Conservation (phyloP, 2,113 vertebrate genomes). For the Ascaphus truei region DNA sequence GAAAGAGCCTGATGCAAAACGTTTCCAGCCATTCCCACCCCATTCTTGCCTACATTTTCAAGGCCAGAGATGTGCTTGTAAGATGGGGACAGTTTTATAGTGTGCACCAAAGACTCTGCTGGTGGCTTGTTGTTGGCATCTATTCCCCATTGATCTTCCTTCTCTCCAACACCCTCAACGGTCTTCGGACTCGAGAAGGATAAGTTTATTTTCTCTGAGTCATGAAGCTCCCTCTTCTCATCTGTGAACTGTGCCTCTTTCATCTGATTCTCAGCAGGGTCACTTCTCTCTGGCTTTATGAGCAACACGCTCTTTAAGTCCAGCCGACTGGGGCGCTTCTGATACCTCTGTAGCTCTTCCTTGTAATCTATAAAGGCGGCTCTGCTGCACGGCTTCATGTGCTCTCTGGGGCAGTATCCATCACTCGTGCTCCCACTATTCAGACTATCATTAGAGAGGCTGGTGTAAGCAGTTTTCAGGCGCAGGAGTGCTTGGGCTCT, state of each 20-base stretch:
- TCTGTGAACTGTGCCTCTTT: conserved; percentile 26
- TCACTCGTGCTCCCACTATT: conserved; percentile 90
- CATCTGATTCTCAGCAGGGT: neutral
- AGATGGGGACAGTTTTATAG: conserved; percentile 88
- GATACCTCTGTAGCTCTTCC: conserved; percentile 47
- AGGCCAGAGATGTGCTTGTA: conserved; percentile 85
- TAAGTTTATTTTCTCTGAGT: conserved; percentile 48
- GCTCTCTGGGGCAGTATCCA: conserved; percentile 82
- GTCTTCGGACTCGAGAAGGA: conserved; percentile 45
- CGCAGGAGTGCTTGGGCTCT: conserved; percentile 76
- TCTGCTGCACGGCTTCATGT: conserved; percentile 64
- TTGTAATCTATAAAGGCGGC: conserved; percentile 55
- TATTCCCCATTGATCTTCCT: conserved; percentile 42
- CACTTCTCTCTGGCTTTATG: conserved; percentile 44
- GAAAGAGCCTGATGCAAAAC: conserved; percentile 3
- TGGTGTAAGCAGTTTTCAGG: conserved; percentile 78
- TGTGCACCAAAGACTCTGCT: conserved; percentile 70
- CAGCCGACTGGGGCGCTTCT: conserved; percentile 80
- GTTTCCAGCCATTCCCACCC: rapidly evolving
- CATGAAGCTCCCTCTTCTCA: conserved; percentile 26
- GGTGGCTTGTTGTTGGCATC: conserved; percentile 51
- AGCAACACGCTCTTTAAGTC: conserved; percentile 75
- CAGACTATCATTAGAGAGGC: conserved; percentile 88
- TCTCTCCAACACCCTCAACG: conserved; percentile 53
- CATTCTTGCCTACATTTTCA: conserved; percentile 62